phyloP scores from a whole-genome alignment of 2,113 vertebrate genomes.

The Grammomys surdaster region DNA sequence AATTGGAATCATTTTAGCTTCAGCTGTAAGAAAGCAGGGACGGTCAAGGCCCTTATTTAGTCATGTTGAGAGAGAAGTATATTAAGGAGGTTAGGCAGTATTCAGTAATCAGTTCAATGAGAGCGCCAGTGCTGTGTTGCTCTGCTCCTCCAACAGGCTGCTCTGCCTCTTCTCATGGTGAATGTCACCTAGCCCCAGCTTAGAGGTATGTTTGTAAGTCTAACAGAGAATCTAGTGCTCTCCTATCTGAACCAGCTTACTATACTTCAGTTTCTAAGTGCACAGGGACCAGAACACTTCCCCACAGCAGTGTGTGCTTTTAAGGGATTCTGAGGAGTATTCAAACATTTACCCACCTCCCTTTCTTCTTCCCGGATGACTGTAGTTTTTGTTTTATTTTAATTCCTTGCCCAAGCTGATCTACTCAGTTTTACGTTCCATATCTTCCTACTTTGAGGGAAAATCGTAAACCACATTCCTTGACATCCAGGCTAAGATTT shows the following conservation, averaged over 20 bases:
- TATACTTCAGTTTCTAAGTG: not conserved
- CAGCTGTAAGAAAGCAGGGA: not conserved
- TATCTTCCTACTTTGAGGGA: not conserved
- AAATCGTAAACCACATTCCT: not conserved
- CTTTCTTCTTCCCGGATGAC: not conserved
- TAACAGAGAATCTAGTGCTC: not conserved
- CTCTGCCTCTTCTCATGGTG: not conserved
- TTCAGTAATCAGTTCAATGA: not conserved
- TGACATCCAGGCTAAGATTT: slow-evolving; percentile 21
- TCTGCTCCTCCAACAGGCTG: not conserved
- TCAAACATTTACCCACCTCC: not conserved
- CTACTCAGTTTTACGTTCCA: not conserved
- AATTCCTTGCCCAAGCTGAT: not conserved
- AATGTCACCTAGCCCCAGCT: not conserved
- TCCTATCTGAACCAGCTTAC: not conserved
- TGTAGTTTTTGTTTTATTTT: not conserved
- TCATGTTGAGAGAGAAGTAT: not conserved
- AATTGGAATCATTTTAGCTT: slow-evolving; percentile 14
- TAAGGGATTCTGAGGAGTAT: not conserved
- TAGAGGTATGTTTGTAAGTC: not conserved
- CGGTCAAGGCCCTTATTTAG: not conserved
- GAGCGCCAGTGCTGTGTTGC: too few relatives aligned
- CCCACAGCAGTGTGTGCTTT: not conserved
- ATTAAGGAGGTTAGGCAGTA: not conserved
- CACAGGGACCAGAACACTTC: not conserved